Base-by-base conservation (phyloP, 2,888 invertebrate species). In the Stenolophus ochropezus region DNA sequence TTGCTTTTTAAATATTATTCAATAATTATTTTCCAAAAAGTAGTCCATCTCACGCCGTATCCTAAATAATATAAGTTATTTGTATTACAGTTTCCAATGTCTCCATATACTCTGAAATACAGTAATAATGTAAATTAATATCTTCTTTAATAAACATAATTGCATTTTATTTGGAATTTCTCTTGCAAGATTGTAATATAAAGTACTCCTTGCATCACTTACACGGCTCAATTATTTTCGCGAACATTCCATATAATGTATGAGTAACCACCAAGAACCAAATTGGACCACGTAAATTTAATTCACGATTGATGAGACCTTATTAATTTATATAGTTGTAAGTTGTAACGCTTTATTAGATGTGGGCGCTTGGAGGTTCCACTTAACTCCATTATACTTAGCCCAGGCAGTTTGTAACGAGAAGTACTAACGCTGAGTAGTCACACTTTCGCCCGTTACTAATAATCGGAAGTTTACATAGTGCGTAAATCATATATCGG, bases 291-390 rank as follows among this genome's bases (percentile, higher is more conserved):
- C 33, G 27, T 33, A 33, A 69, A 33, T 18, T 16, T 33, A 33
- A 27, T 33, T 18, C 27, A 69, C 53, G 69, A 71, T 51, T 79
- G 71, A 79, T 79, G 69, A 79, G 79, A 69, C 49, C 79, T 79
- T 53, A 53, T 69, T 79, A 71, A 79, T 79, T 79, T 33, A 69
- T 53, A 16, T 33, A 53, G 42, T 76, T 58, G n/a, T 58, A 76
- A 18, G 33, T 58, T n/a, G n/a, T n/a, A n/a, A n/a, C n/a, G n/a
- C n/a, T 76, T 79, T 23, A 79, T 79, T 79, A 53, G 51, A 79
- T 20, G 79, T 79, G 71, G 79, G 79, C 27, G 69, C n/a, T 25
- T 21, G 23, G 33, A 23, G 27, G 16, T 27, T 71, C 27, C 27
- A 49, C 16, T 25, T 79, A 71, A 71, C 69, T 27, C 33, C 69